Percentiles rank a stretch among this genome's conserved stretches.
Conservation (phyloP, 1,140 invertebrate genomes). For the Lucilia cuprina region DNA sequence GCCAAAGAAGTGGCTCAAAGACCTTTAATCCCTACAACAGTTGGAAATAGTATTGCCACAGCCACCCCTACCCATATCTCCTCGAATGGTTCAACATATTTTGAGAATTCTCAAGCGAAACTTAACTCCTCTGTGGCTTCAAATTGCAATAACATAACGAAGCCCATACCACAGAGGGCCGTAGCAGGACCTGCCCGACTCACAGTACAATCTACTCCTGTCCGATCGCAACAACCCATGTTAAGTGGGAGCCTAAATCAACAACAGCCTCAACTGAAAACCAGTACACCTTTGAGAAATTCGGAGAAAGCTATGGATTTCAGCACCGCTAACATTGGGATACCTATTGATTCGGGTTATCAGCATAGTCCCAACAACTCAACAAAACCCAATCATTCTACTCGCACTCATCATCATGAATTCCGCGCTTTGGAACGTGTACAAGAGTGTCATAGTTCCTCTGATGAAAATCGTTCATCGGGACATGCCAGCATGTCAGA, state of each 20-base stretch:
- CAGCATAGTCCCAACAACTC: slow-evolving; percentile 27
- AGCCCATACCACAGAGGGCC: slow-evolving; percentile 50
- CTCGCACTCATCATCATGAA: slow-evolving; percentile 56
- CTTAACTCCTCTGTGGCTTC: background rate
- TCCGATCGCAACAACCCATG: slow-evolving; percentile 71
- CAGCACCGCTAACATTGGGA: slow-evolving; percentile 16
- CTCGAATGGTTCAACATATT: background rate
- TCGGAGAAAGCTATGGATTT: slow-evolving; percentile 28
- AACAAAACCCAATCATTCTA: slow-evolving; percentile 28
- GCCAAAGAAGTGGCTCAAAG: slow-evolving; percentile 59
- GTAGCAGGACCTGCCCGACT: slow-evolving; percentile 57
- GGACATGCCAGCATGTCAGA: slow-evolving; percentile 93
- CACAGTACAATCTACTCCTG: slow-evolving; percentile 66
- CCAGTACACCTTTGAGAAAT: background rate
- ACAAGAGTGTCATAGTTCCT: slow-evolving; percentile 86
- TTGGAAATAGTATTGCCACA: slow-evolving; percentile 31
- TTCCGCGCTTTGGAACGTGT: slow-evolving; percentile 62
- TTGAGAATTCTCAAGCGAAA: slow-evolving; percentile 13
- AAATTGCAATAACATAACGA: background rate
- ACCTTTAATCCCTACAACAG: slow-evolving; percentile 38
- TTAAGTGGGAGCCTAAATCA: slow-evolving; percentile 64
- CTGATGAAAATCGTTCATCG: slow-evolving; percentile 86
- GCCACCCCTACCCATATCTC: background rate
- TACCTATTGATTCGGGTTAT: slow-evolving; percentile 42
- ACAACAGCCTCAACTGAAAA: slow-evolving; percentile 31